Conservation (phyloP, 2,888 invertebrate species). For the Platycheirus rosarum region DNA sequence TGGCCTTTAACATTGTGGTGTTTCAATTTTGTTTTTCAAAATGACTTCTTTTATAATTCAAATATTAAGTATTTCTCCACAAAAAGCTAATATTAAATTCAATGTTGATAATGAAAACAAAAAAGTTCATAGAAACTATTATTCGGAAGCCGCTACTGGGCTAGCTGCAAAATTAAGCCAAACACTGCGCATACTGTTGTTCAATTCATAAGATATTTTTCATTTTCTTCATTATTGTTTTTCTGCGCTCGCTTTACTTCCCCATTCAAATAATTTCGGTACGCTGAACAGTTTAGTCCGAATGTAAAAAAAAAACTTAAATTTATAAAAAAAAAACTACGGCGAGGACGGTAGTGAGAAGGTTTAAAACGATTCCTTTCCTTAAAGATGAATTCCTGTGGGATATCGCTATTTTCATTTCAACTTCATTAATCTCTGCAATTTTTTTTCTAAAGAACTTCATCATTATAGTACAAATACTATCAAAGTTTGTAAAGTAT, state of each 20-base stretch:
- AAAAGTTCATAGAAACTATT: slow-evolving; percentile 43
- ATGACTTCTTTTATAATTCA: slow-evolving; percentile 47
- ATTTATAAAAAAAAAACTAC: slow-evolving; percentile 66
- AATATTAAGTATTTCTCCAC: slow-evolving; percentile 25
- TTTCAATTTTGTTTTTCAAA: slow-evolving; percentile 18
- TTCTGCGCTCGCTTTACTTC: slow-evolving; percentile 30
- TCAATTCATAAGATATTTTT: slow-evolving; percentile 53
- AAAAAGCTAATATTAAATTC: slow-evolving; percentile 52
- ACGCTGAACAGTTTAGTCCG: slow-evolving; percentile 49
- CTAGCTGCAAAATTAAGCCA: slow-evolving; percentile 13
- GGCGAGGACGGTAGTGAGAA: slow-evolving; percentile 53
- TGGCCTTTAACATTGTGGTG: slow-evolving; percentile 21
- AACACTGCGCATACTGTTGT: slow-evolving; percentile 40
- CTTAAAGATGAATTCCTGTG: background rate
- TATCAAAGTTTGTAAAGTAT: slow-evolving; percentile 38
- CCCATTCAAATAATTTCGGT: slow-evolving; percentile 60
- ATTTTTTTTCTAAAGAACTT: slow-evolving; percentile 31
- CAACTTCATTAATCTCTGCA: slow-evolving; percentile 55
- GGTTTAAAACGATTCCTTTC: slow-evolving; percentile 32
- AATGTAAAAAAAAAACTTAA: slow-evolving; percentile 56
- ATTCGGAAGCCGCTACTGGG: slow-evolving; percentile 8
- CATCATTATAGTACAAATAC: slow-evolving; percentile 44
- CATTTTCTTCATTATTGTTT: slow-evolving; percentile 23
- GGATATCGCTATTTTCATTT: slow-evolving; percentile 38
- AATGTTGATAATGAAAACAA: slow-evolving; percentile 28